Evolutionary conservation across 2,888 invertebrate species (phyloP).

Genomic region (Tenthredo notha): DNA sequence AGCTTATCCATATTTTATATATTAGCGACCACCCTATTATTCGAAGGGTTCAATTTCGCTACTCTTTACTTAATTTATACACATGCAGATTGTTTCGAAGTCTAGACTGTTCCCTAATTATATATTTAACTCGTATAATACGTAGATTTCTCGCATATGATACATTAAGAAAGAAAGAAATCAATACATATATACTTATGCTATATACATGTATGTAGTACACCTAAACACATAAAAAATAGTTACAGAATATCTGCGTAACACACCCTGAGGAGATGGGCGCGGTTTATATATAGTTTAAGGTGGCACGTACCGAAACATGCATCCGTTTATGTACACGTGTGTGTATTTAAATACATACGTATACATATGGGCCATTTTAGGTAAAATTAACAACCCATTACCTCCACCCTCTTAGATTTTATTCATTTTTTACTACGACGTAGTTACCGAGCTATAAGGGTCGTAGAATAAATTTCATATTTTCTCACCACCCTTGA

Average conservation of each 20-base stretch:
- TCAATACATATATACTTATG: neutral
- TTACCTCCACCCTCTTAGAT: too few species aligned
- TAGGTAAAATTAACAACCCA: too few species aligned
- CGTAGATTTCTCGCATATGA: neutral
- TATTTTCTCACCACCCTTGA: too few species aligned
- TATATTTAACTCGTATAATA: neutral
- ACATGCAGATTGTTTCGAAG: neutral
- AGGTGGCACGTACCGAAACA: constrained; percentile 10
- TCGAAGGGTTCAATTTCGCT: neutral
- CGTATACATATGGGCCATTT: neutral
- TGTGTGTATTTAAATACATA: neutral
- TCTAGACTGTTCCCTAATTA: constrained; percentile 3
- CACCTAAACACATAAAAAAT: neutral
- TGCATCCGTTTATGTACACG: neutral
- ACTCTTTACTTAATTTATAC: neutral
- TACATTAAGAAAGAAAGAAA: neutral
- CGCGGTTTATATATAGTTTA: constrained; percentile 16
- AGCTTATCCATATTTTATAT: too few species aligned
- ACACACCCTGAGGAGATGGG: constrained; percentile 46
- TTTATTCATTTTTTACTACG: too few species aligned
- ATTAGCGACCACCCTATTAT: too few species aligned
- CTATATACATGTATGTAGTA: neutral
- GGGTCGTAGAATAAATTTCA: too few species aligned
- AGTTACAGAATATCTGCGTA: constrained; percentile 5
- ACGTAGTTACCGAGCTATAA: too few species aligned